These are phyloP conservation scores for Brachyrhaphis roseni DNA, from an alignment of 2,797 vertebrate species.

Conservation along the genomic window DNA sequence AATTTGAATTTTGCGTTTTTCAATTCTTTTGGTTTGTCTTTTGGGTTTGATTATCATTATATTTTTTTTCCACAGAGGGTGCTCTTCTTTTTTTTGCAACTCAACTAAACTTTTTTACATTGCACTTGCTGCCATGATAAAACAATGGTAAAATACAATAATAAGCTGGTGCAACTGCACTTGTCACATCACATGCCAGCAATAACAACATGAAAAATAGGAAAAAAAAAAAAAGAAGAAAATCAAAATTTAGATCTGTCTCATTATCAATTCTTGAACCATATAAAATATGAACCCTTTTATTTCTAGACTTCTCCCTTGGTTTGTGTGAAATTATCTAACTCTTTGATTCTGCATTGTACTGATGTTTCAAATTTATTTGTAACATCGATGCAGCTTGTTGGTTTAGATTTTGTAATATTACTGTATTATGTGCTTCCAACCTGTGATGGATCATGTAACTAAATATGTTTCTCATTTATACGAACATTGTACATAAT, in stretches of 20 bases:
- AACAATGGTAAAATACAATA: background rate
- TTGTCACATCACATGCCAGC: background rate
- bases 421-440: background rate
- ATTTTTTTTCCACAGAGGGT: background rate
- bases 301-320: background rate
- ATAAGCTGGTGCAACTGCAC: background rate
- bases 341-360: background rate
- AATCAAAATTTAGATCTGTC: background rate
- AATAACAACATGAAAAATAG: background rate
- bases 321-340: background rate
- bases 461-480: background rate
- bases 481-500: background rate
- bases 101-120: background rate
- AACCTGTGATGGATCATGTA: background rate
- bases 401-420: background rate
- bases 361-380: background rate
- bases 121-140: background rate
- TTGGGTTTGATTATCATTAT: background rate
- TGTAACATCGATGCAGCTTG: background rate
- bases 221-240: background rate
- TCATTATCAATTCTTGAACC: background rate
- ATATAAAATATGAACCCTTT: background rate
- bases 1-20: background rate
- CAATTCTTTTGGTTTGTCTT: background rate
- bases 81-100: background rate